phyloP scores from a whole-genome alignment of 2,113 vertebrate species.

The Trichechus manatus region DNA sequence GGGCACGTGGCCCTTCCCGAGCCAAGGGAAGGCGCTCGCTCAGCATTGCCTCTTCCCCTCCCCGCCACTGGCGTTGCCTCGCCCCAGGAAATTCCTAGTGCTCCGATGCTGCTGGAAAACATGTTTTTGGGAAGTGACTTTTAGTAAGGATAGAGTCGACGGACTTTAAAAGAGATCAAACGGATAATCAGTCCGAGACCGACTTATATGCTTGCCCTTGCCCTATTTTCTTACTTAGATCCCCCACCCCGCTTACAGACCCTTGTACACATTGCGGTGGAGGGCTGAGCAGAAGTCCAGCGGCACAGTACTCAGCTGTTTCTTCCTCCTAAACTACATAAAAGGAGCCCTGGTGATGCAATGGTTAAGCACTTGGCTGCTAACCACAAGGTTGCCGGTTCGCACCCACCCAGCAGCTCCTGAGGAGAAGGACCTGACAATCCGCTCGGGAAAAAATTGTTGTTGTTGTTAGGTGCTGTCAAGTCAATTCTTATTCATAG shows the following conservation, averaged over 20 bases:
- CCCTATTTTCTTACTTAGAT: not conserved
- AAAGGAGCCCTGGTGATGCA: not conserved
- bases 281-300: not conserved
- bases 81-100: conserved; percentile 84
- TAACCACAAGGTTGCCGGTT: not conserved
- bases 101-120: conserved; percentile 75
- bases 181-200: not conserved
- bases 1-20: conserved; percentile 88
- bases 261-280: not conserved
- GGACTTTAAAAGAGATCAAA: not conserved
- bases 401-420: not conserved
- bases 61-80: conserved; percentile 59
- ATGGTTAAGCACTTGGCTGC: not conserved
- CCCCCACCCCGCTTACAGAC: not conserved
- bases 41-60: conserved; percentile 68
- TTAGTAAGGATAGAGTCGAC: not conserved
- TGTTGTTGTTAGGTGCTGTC: no score
- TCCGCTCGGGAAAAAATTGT: no score
- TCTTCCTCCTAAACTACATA: not conserved
- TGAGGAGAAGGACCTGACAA: not conserved
- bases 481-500: no score
- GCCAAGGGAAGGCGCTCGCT: conserved; percentile 77
- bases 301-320: not conserved
- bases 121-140: conserved; percentile 79
- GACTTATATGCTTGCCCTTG: not conserved